phyloP scores from a whole-genome alignment of 2,113 vertebrate species.

The Rhabdornis inornatus region DNA sequence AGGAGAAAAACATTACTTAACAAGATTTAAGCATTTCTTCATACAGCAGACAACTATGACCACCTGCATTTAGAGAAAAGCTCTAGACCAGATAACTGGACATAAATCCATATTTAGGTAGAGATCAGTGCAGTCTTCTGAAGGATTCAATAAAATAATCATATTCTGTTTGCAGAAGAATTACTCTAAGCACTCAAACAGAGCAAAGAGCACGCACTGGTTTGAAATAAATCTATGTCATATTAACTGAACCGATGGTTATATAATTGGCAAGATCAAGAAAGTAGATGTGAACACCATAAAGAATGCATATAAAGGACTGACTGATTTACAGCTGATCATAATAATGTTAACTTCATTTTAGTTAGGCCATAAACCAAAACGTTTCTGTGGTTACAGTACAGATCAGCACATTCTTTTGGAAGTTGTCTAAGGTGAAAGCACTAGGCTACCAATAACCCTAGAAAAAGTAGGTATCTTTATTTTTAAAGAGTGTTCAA shows the following conservation, averaged over 20 bases:
- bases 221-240: not conserved
- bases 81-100: not conserved
- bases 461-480: not conserved
- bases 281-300: not conserved
- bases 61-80: not conserved
- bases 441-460: not conserved
- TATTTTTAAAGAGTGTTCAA: not conserved
- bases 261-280: not conserved
- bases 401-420: not conserved
- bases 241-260: not conserved
- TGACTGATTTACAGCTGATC: not conserved
- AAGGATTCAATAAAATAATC: not conserved
- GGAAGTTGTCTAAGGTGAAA: not conserved
- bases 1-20: not conserved
- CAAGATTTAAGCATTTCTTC: not conserved
- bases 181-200: not conserved
- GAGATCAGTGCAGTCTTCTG: not conserved
- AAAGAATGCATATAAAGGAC: not conserved
- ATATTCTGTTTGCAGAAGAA: not conserved
- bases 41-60: not conserved
- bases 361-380: not conserved
- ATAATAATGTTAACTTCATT: not conserved
- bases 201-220: not conserved
- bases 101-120: constrained; percentile 1
- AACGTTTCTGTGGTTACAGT: not conserved